A percentile compares a stretch with the other conserved stretches of the same genome.
These are phyloP conservation scores for Helostoma temminkii DNA, from an alignment of 2,797 vertebrate genomes.

Conservation along the genomic window DNA sequence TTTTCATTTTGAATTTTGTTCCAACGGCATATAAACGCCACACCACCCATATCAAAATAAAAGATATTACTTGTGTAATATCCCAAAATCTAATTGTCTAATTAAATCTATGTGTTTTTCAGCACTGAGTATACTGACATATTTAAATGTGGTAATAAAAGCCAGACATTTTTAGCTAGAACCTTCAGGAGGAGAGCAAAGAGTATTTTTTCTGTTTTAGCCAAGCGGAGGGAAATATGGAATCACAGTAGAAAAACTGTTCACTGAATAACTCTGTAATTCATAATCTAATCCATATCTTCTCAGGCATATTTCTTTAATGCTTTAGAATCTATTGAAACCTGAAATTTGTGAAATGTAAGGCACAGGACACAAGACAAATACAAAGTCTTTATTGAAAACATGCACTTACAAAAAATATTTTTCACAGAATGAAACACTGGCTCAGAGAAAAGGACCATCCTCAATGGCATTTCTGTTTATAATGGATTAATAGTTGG, in stretches of 20 bases:
- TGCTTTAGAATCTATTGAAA: background rate
- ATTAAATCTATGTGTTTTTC: too few species aligned
- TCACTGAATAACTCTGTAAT: background rate
- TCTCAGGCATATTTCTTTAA: background rate
- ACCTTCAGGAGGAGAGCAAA: too few species aligned
- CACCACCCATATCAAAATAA: too few species aligned
- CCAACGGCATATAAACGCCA: too few species aligned
- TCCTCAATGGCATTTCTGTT: conserved; percentile 21
- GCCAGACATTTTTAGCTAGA: too few species aligned
- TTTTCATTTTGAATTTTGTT: too few species aligned
- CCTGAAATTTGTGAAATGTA: background rate
- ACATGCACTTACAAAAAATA: conserved; percentile 65
- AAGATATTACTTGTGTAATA: too few species aligned
- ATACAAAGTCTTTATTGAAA: conserved; percentile 64
- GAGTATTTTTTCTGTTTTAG: background rate
- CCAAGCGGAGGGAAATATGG: conserved; percentile 47
- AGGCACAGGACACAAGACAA: conserved; percentile 19
- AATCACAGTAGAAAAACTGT: background rate
- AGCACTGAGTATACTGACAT: too few species aligned
- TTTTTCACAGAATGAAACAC: conserved; percentile 49
- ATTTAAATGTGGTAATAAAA: too few species aligned
- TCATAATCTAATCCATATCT: background rate
- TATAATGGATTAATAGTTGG: background rate
- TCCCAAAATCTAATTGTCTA: too few species aligned
- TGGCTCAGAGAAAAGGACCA: conserved; percentile 43